Conservation (phyloP, 2,113 vertebrate genomes). For the Cyanoderma ruficeps region DNA sequence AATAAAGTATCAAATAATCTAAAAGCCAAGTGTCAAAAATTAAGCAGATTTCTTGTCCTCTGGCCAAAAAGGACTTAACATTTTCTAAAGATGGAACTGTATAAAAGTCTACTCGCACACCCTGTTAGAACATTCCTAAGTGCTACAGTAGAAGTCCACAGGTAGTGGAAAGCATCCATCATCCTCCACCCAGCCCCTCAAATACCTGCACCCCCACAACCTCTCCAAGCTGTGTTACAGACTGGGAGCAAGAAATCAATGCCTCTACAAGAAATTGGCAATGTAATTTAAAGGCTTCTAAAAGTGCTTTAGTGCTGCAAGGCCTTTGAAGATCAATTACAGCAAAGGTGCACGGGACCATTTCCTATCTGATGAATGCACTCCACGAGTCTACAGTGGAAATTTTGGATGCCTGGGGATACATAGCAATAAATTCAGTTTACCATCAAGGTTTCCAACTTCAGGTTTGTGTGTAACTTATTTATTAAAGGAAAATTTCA, state of each 20-base stretch:
- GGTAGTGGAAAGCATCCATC: background rate
- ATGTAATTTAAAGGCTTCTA: background rate
- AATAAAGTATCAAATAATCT: background rate
- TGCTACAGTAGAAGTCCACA: accelerated
- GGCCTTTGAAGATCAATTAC: background rate
- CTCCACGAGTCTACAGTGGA: background rate
- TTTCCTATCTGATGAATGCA: background rate
- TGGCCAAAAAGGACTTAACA: background rate
- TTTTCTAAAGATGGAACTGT: background rate
- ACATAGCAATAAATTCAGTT: background rate
- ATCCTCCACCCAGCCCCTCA: background rate
- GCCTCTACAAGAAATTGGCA: background rate
- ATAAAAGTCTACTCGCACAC: background rate
- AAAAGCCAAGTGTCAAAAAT: background rate
- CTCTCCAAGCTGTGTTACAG: background rate
- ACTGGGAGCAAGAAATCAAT: background rate
- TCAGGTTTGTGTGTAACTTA: background rate
- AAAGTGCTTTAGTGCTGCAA: background rate
- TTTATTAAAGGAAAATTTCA: background rate
- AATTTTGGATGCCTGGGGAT: background rate
- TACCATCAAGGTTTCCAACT: background rate
- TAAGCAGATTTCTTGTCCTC: background rate
- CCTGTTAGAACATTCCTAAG: background rate
- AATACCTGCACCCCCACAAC: background rate
- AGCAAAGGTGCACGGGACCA: background rate